Percentiles rank a stretch among this genome's conserved stretches.
These are phyloP conservation scores for Machaerirhynchus nigripectus DNA, from an alignment of 2,113 vertebrate genomes.

Conservation along the genomic window DNA sequence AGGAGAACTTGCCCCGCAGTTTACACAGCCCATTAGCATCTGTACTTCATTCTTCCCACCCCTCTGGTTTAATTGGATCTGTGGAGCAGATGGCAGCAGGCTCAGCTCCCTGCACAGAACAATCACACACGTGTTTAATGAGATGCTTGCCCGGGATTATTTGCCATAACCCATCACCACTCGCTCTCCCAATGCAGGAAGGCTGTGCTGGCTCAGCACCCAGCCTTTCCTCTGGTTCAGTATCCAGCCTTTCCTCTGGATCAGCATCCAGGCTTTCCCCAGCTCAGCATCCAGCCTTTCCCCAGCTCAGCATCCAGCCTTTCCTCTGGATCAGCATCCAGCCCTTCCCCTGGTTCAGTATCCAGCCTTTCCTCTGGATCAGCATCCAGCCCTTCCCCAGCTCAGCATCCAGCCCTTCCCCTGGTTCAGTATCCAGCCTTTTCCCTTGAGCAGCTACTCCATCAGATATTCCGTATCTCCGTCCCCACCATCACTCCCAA, in stretches of 20 bases:
- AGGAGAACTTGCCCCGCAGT: not conserved
- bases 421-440: not conserved
- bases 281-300: not conserved
- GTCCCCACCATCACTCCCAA: not conserved
- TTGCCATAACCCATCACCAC: not conserved
- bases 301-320: rapidly evolving
- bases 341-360: not conserved
- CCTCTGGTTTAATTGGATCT: not conserved
- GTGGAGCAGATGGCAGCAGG: conserved; percentile 58
- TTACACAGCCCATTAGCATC: not conserved
- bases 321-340: not conserved
- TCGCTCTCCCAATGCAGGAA: rapidly evolving
- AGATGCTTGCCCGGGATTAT: not conserved
- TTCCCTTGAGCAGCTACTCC: not conserved
- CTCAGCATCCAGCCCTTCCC: not conserved
- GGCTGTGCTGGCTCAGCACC: not conserved
- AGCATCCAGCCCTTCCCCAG: not conserved
- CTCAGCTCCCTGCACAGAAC: not conserved
- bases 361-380: rapidly evolving
- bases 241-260: rapidly evolving
- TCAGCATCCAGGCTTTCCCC: not conserved
- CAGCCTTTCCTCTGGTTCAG: not conserved
- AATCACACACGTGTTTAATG: conserved; percentile 22
- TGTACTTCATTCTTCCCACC: not conserved
- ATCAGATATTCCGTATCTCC: not conserved